A percentile compares a stretch with the other conserved stretches of the same genome.
Evolutionary conservation across 1,140 invertebrate genomes (phyloP).

Genomic region (Calephelis virginiensis): DNA sequence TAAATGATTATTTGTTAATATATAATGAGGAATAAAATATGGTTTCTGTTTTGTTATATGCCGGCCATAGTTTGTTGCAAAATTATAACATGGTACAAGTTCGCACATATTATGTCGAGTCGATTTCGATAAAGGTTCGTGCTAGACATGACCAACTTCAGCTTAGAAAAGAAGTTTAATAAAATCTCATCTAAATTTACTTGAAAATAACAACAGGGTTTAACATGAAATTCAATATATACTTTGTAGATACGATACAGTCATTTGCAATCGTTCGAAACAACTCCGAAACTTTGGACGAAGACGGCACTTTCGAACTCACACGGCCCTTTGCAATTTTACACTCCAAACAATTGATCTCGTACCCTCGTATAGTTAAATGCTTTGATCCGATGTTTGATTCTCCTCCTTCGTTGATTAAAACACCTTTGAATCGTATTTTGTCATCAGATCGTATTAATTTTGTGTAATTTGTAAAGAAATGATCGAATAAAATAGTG

Average conservation of each 20-base stretch:
- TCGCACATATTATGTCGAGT: neutral
- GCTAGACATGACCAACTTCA: neutral
- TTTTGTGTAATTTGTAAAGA: constrained; percentile 85
- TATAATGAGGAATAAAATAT: too few relatives aligned
- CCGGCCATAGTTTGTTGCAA: too few relatives aligned
- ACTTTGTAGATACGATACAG: constrained; percentile 82
- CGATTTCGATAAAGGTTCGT: constrained; percentile 1
- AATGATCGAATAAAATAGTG: constrained; percentile 79
- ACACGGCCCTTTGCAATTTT: constrained; percentile 78
- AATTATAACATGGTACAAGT: too few relatives aligned
- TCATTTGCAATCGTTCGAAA: constrained; percentile 79
- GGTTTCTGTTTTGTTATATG: too few relatives aligned
- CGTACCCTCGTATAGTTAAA: constrained; percentile 80
- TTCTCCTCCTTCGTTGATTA: constrained; percentile 69
- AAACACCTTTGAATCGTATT: constrained; percentile 83
- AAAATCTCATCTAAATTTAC: constrained; percentile 47
- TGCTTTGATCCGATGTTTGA: constrained; percentile 79
- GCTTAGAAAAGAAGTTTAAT: too few relatives aligned
- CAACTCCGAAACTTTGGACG: constrained; percentile 59
- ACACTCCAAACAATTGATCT: constrained; percentile 84
- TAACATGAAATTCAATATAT: constrained; percentile 86
- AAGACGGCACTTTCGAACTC: constrained; percentile 60
- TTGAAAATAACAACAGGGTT: constrained; percentile 88
- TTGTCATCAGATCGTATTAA: constrained; percentile 83
- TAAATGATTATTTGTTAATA: too few relatives aligned